Evolutionary conservation across 2,113 vertebrate genomes (phyloP).

Genomic region (Zosterops borbonicus): DNA sequence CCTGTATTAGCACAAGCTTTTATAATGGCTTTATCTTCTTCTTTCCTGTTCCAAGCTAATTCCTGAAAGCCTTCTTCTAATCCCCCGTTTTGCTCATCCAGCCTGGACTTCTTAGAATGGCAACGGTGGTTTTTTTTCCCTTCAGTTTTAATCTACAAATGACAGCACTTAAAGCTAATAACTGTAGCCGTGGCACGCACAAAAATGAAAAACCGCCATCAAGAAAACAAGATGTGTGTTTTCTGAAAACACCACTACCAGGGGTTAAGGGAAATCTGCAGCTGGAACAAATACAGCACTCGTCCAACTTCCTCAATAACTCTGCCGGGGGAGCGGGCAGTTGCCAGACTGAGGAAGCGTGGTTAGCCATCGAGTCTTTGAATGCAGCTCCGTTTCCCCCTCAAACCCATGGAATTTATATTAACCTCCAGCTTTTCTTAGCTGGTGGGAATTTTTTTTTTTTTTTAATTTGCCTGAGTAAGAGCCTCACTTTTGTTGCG

Average conservation of each 20-base stretch:
- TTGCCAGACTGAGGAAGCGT: slow-evolving; percentile 65
- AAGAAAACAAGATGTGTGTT: background rate
- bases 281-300: slow-evolving; percentile 70
- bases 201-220: background rate
- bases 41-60: slow-evolving; percentile 19
- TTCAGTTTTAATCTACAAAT: background rate
- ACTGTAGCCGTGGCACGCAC: background rate
- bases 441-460: background rate
- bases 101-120: background rate
- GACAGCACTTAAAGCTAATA: background rate
- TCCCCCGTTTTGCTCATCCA: background rate
- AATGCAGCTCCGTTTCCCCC: slow-evolving; percentile 9
- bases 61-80: slow-evolving; percentile 36
- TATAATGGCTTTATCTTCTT: slow-evolving; percentile 35
- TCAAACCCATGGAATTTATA: slow-evolving; percentile 63
- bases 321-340: slow-evolving; percentile 27
- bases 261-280: slow-evolving; percentile 72
- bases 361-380: slow-evolving; percentile 57
- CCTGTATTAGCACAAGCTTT: slow-evolving; percentile 31
- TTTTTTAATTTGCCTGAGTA: background rate
- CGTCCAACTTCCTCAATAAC: slow-evolving; percentile 67
- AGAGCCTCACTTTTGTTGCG: background rate
- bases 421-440: slow-evolving; percentile 58
- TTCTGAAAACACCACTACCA: slow-evolving; percentile 8
- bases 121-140: background rate